phyloP scores from a whole-genome alignment of 2,797 vertebrate species.

The Peromyscus nudipes region DNA sequence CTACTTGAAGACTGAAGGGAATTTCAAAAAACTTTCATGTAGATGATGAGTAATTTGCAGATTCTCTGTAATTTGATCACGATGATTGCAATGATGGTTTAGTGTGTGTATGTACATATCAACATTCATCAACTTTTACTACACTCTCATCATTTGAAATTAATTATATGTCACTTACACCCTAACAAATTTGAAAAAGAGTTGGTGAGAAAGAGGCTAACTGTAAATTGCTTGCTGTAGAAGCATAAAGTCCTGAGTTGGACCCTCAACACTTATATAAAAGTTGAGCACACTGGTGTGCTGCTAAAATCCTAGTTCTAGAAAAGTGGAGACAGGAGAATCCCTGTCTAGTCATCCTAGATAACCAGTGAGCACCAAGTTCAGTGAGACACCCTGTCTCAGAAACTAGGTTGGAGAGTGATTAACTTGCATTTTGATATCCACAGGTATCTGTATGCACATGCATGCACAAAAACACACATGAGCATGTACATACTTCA shows the following conservation, averaged over 20 bases:
- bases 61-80: neutral
- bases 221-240: neutral
- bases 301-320: neutral
- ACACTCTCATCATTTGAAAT: neutral
- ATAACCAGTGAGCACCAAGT: neutral
- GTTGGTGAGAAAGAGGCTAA: neutral
- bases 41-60: neutral
- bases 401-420: no score
- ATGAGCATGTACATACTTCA: neutral
- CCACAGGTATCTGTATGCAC: neutral
- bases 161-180: neutral
- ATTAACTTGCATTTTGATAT: no score
- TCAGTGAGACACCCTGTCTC: neutral
- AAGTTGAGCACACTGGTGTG: neutral
- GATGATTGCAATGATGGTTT: no score
- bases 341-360: no score
- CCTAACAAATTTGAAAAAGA: neutral
- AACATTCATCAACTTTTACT: neutral
- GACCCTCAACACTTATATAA: neutral
- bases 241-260: neutral
- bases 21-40: neutral
- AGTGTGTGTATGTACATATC: neutral
- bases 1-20: neutral
- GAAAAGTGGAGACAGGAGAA: neutral
- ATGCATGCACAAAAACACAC: neutral